Evolutionary conservation across 2,113 vertebrate genomes (phyloP), one percentile per base, ranked within the genome.

Genomic region (Excalfactoria chinensis): DNA sequence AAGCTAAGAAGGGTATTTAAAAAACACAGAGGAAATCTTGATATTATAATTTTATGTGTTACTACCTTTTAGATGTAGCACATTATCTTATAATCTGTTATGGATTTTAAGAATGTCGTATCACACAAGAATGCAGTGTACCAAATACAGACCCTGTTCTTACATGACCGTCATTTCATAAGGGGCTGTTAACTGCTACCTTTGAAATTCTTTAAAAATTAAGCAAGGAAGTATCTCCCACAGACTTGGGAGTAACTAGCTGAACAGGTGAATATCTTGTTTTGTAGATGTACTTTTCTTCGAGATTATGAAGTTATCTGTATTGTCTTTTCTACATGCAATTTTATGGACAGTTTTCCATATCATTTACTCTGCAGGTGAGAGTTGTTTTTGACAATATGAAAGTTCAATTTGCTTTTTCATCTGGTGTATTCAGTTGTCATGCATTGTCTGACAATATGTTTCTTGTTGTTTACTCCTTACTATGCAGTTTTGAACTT

Each of bases 331-430:
- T 11, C 26, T 51, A 1, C n/a, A 8, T 74, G 21, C 35, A 84
- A n/a, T 30, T 17, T 10, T 63, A 21, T 25, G 44, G 55, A 53
- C 8, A 44, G 9, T 49, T 92, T 95, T 81, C 37, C 17, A 37
- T 34, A 0, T 86, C 23, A 19, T 16, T 2, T 81, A 22, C 51
- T 81, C 37, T 74, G 32, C 32, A 64, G 22, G 18, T 73, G 37
- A 5, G 8, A 0, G 7, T 26, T 84, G 64, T 75, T 90, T 62
- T 79, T 88, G 80, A 72, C 13, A 84, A 66, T 58, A 53, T 1
- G 5, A 90, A 84, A 78, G 88, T 53, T 72, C 30, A 23, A 2
- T 86, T 94, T 75, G n/a, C 49, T 75, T 88, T 93, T 88, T 88
- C 4, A 41, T 76, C 40, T 44, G 0, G 0, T 77, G 1, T 59